phyloP scores from a whole-genome alignment of 2,797 vertebrate species.

The Sciurus vulgaris region DNA sequence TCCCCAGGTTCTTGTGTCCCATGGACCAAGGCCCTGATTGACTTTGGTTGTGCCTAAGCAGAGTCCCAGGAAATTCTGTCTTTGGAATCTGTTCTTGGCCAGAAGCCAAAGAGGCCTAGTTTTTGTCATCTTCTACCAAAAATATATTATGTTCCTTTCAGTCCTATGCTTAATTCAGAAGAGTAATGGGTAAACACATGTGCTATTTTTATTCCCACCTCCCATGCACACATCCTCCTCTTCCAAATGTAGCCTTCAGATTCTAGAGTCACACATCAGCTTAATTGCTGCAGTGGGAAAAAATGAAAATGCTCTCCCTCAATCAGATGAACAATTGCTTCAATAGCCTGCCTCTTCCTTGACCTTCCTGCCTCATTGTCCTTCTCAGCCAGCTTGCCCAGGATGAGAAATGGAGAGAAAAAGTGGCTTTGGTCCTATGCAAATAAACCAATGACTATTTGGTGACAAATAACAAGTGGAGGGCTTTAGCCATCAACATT shows the following conservation, averaged over 20 bases:
- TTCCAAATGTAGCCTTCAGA: constrained; percentile 48
- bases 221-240: background rate
- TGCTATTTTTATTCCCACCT: constrained; percentile 66
- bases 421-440: background rate
- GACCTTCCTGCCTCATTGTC: background rate
- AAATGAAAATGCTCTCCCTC: constrained; percentile 19
- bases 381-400: background rate
- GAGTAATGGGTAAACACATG: constrained; percentile 78
- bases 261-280: background rate
- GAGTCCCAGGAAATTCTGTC: constrained; percentile 10
- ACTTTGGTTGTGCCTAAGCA: background rate
- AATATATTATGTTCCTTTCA: constrained; percentile 81
- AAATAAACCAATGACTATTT: constrained; percentile 14
- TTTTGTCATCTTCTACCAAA: constrained; percentile 79
- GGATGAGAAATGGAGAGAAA: background rate
- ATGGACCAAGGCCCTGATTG: background rate
- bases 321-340: background rate
- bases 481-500: background rate
- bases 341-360: background rate
- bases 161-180: constrained; percentile 78
- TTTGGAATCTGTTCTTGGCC: constrained; percentile 6
- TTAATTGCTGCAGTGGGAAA: constrained; percentile 44
- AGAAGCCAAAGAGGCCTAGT: constrained; percentile 77
- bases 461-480: background rate
- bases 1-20: background rate